Conservation (phyloP, 2,888 invertebrate genomes). For the Folsomia candida region DNA sequence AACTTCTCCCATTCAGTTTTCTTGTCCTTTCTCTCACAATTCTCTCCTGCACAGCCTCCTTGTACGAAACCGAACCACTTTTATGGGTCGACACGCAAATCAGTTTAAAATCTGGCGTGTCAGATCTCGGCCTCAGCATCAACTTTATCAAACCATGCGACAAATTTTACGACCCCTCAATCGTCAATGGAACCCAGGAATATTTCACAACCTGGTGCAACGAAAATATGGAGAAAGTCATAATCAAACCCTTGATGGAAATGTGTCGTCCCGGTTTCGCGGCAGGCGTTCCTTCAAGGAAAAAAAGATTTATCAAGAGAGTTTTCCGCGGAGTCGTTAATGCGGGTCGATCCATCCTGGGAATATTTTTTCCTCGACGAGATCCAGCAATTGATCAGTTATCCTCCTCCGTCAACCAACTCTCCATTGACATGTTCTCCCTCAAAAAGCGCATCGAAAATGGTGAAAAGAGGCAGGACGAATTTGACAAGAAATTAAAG, state of each 20-base stretch:
- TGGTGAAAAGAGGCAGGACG: neutral
- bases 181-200: neutral
- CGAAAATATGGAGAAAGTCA: neutral
- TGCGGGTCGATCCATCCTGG: neutral
- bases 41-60: too few relatives aligned
- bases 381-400: neutral
- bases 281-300: neutral
- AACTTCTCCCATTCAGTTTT: too few relatives aligned
- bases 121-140: neutral
- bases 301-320: neutral
- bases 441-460: neutral
- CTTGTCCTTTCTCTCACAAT: too few relatives aligned
- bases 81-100: neutral
- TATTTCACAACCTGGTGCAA: neutral
- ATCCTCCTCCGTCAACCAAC: neutral
- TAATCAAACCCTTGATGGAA: neutral
- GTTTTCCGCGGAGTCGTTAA: neutral
- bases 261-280: neutral
- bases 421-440: neutral
- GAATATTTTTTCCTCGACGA: neutral
- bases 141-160: neutral
- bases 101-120: neutral
- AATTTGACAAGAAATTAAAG: neutral
- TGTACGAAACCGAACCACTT: too few relatives aligned
- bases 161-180: neutral